phyloP scores from a whole-genome alignment of 2,888 invertebrate genomes.

The Scrobipalpa atriplicella region DNA sequence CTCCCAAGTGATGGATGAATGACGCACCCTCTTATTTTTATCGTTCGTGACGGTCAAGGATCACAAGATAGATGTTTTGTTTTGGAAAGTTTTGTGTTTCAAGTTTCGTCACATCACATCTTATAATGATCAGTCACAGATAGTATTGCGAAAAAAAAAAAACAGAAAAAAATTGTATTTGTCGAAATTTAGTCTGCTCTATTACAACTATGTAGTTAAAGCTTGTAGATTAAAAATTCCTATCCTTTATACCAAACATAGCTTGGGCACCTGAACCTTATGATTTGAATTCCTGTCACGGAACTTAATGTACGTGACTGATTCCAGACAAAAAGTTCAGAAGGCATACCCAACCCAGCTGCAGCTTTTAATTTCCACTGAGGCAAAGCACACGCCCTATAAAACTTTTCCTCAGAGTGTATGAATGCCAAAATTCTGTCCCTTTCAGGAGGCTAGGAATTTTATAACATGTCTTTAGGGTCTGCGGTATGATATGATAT shows the following conservation, averaged over 20 bases:
- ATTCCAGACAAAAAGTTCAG: not conserved
- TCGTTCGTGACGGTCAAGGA: conserved; percentile 9
- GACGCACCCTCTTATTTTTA: not conserved
- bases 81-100: no score
- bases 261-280: not conserved
- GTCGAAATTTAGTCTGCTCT: no score
- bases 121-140: no score
- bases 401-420: not conserved
- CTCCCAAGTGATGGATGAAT: not conserved
- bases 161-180: no score
- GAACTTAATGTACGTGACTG: not conserved
- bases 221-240: not conserved
- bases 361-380: not conserved
- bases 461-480: not conserved
- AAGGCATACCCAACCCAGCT: not conserved
- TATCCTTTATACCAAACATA: no score
- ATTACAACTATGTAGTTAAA: no score
- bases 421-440: not conserved
- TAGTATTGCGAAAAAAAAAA: no score
- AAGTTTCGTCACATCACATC: no score
- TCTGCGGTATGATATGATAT: not conserved
- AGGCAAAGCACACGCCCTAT: not conserved
- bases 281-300: not conserved
- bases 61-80: not conserved
- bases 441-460: no score